Evolutionary conservation across 2,888 invertebrate genomes (phyloP), one percentile per base, ranked within the genome.

Genomic region (Gnatocerus cornutus): DNA sequence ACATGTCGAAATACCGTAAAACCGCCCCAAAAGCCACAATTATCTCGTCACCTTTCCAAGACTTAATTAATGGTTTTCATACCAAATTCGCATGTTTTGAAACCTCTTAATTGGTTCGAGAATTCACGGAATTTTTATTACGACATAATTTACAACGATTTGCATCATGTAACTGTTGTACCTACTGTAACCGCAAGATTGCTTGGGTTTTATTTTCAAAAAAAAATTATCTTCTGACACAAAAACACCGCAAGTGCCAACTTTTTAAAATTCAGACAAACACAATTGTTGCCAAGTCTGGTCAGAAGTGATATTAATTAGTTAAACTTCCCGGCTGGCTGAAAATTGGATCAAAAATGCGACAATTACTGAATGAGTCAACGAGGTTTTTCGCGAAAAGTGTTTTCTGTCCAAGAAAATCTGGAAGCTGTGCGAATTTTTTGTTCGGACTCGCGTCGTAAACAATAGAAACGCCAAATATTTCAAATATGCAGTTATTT

Each of bases 121-220:
- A 46, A 16, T 16, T 8, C 46, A 6, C 8, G 46, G 46, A 46
- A 46, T 46, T 46, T 46, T 46, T 16, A 46, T 46, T 46, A n/a
- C 46, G 3, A 16, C 46, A 46, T 21, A 21, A 46, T 46, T 46
- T 16, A 46, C 46, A 16, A 46, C 3, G 16, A 16, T 46, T 46
- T 14, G 46, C 46, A 9, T 14, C 46, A n/a, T 9, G 46, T 46
- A 16, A 41, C 41, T 13, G 12, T 12, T 41, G 33, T 33, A 12
- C n/a, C n/a, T n/a, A n/a, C 41, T 37, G 37, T 37, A 37, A 41
- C 41, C 41, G n/a, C 41, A 33, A 33, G 10, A 41, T 7, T 12
- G 10, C 41, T 13, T 21, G 1, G 7, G 7, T 33, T 9, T 33
- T 33, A 33, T 33, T 2, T 6, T 4, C 33, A 33, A n/a, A n/a